Evolutionary conservation across 2,888 invertebrate genomes (phyloP), one percentile per base, ranked within the genome.

Genomic region (Phengaris alcon): DNA sequence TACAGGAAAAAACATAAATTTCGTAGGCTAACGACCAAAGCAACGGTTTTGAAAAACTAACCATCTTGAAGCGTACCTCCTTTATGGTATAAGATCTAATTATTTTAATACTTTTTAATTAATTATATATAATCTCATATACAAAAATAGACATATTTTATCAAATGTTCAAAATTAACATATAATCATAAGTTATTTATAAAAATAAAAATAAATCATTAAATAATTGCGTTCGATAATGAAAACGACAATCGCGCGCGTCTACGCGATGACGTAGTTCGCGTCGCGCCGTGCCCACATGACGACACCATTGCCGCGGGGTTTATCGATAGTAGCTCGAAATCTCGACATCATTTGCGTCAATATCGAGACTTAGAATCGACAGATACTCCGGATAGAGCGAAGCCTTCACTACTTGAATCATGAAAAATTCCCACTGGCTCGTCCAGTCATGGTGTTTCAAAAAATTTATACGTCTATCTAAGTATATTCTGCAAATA

Each of bases 191-290:
- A 48, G 6, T 48, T 48, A n/a, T n/a, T n/a, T n/a, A n/a, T n/a
- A n/a, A n/a, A n/a, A n/a, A n/a, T n/a, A n/a, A n/a, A n/a, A n/a
- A n/a, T n/a, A n/a, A n/a, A n/a, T n/a, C n/a, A n/a, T n/a, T 6
- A 48, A 48, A 5, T 48, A 48, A 48, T 48, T 35, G 35, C 35
- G 35, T 35, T 35, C 4, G 35, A 35, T 35, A 35, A 3, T 48
- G 48, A 48, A 48, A 7, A 48, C 48, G 48, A 48, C 48, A 48
- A 48, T 0, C 48, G 48, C 48, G 15, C 15, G 35, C 59, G 22
- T 22, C 22, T 22, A 22, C 74, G n/a, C 57, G 70, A 76, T 80
- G 80, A 79, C 75, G 78, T 79, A 78, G 79, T 75, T 80, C 77
- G 79, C 79, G 77, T 76, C 79, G 79, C 77, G 75, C 72, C 59